phyloP scores from a whole-genome alignment of 2,888 invertebrate genomes.

The Chloroclysta siterata region DNA sequence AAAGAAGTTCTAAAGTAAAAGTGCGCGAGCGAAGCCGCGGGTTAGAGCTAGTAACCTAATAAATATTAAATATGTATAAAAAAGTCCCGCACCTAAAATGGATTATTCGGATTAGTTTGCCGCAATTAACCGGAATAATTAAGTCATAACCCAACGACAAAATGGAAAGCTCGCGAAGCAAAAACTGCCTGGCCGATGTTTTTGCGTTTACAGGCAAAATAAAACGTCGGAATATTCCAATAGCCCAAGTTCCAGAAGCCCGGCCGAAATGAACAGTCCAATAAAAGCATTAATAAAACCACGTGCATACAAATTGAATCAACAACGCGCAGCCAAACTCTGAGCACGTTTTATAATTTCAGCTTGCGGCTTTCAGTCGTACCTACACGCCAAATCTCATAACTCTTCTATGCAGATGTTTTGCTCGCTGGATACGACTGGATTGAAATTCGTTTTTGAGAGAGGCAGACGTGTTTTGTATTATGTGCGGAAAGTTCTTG shows the following conservation, averaged over 20 bases:
- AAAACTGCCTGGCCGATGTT: constrained; percentile 25
- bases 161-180: constrained; percentile 30
- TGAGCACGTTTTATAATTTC: constrained; percentile 68
- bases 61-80: too few relatives aligned
- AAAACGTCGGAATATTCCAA: constrained; percentile 49
- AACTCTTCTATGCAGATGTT: constrained; percentile 58
- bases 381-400: constrained; percentile 64
- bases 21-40: too few relatives aligned
- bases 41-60: too few relatives aligned
- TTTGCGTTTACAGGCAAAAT: constrained; percentile 35
- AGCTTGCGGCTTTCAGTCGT: constrained; percentile 58
- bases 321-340: constrained; percentile 57
- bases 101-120: neutral
- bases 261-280: constrained; percentile 54
- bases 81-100: neutral
- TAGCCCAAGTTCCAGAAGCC: constrained; percentile 47
- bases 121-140: constrained; percentile 21
- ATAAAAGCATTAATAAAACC: constrained; percentile 60
- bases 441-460: constrained; percentile 40
- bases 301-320: constrained; percentile 61
- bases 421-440: constrained; percentile 47
- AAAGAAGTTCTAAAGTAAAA: too few relatives aligned
- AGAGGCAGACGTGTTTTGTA: constrained; percentile 33
- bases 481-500: constrained; percentile 26
- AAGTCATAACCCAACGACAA: constrained; percentile 26